Evolutionary conservation across 1,140 invertebrate genomes (phyloP), one percentile per base, ranked within the genome.

Genomic region (Lordiphosa collinella): DNA sequence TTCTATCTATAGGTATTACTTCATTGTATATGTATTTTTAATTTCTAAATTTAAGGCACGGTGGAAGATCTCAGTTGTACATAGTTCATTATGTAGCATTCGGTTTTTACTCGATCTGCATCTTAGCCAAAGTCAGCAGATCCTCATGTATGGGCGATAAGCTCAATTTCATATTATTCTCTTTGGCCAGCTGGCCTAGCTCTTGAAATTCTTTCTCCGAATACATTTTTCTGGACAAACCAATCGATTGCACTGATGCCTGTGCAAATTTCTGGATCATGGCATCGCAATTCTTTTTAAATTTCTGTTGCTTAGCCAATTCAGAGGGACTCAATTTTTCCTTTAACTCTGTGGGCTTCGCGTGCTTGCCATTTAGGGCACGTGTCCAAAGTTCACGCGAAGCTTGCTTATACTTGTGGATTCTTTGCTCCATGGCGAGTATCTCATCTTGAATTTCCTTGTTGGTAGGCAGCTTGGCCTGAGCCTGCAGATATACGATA

Each of bases 311-410:
- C 4, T 38, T 36, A 10, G 12, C 35, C 22, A 40, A 40, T 10
- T 62, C 40, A 1, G 13, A 25, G 7, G n/a, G 3, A 1, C 22
- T 35, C n/a, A n/a, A n/a, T 12, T 4, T 2, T 3, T 18, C 16
- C 3, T 18, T 3, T 3, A 2, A 18, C 7, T 3, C 0, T 1
- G 46, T n/a, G n/a, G n/a, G n/a, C n/a, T n/a, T n/a, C n/a, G n/a
- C n/a, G n/a, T n/a, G n/a, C n/a, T n/a, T n/a, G 8, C 4, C 46
- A 11, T 14, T 58, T 3, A 80, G 25, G 2, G 76, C 76, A 1
- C 82, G 71, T 4, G 54, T 29, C 76, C 76, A 80, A 8, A 80
- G 49, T 2, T 82, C 66, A 1, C 52, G 60, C 12, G 41, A 40
- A 2, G 47, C 46, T n/a, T 67, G 13, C 0, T 80, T 34, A n/a